Evolutionary conservation across 2,797 vertebrate species (phyloP).

Genomic region (Staurois parvus): DNA sequence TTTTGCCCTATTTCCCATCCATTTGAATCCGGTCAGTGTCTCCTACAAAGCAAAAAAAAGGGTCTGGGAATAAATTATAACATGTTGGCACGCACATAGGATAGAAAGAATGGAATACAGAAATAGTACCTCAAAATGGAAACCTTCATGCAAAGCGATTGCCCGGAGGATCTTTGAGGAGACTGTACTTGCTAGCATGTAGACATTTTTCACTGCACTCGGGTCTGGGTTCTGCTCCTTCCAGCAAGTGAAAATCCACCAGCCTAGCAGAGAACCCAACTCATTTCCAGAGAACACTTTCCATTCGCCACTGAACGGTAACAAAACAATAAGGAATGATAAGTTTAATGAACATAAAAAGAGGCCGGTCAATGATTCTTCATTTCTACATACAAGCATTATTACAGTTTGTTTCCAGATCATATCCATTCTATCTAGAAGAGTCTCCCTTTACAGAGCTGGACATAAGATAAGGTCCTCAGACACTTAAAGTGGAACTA

Average conservation of each 20-base stretch:
- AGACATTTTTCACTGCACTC: slow-evolving; percentile 82
- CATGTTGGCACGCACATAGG: background rate
- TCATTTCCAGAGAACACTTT: slow-evolving; percentile 96
- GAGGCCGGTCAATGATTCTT: no score
- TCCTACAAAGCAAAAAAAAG: slow-evolving; percentile 77
- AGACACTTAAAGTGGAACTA: no score
- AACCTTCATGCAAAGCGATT: slow-evolving; percentile 94
- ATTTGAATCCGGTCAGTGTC: slow-evolving; percentile 97
- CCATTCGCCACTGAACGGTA: slow-evolving; percentile 85
- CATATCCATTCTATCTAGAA: no score
- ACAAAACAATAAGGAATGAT: background rate
- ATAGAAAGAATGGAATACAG: background rate
- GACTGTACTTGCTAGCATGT: slow-evolving; percentile 96
- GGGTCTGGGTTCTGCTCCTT: slow-evolving; percentile 80
- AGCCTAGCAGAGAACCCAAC: slow-evolving; percentile 91
- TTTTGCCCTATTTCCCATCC: slow-evolving; percentile 96
- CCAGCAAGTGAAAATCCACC: slow-evolving; percentile 97
- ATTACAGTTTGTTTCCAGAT: no score
- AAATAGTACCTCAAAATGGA: slow-evolving; percentile 91
- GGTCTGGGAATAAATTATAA: background rate
- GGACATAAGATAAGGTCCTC: no score
- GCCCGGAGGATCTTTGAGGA: slow-evolving; percentile 97
- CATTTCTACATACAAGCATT: no score
- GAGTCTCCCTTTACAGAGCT: no score
- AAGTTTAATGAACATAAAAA: no score